Evolutionary conservation across 1,140 invertebrate genomes (phyloP).

Genomic region (Harpegnathos saltator): DNA sequence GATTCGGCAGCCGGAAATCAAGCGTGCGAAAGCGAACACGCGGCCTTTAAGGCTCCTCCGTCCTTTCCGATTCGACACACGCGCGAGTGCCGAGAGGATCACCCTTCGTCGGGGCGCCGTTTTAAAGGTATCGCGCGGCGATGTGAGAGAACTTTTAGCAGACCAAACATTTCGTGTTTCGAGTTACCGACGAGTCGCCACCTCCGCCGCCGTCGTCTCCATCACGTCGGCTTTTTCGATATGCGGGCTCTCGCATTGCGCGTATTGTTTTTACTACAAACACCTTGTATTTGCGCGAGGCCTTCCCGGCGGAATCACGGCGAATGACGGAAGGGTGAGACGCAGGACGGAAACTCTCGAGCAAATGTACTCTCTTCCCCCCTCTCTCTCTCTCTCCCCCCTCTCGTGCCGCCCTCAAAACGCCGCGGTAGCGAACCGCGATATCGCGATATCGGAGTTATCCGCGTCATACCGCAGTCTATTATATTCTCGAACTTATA

Average conservation of each 20-base stretch:
- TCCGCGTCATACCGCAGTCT: background rate
- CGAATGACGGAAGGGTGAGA: conserved; percentile 51
- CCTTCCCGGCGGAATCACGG: conserved; percentile 37
- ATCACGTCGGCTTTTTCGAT: conserved; percentile 43
- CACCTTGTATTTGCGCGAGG: conserved; percentile 64
- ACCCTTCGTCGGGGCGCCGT: conserved; percentile 62
- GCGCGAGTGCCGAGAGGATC: conserved; percentile 2
- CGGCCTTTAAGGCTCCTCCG: conserved; percentile 66
- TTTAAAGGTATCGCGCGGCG: conserved; percentile 72
- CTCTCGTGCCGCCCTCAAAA: too few species aligned
- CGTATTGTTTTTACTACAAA: conserved; percentile 74
- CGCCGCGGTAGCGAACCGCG: background rate
- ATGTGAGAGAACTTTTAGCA: conserved; percentile 79
- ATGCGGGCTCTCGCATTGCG: conserved; percentile 70
- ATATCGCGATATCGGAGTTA: background rate
- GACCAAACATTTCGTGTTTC: conserved; percentile 80
- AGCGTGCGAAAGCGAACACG: conserved; percentile 70
- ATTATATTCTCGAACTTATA: background rate
- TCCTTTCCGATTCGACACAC: conserved; percentile 67
- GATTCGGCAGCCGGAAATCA: conserved; percentile 61
- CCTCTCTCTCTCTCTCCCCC: too few species aligned
- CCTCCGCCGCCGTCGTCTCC: conserved; percentile 2
- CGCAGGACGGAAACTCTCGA: conserved; percentile 25
- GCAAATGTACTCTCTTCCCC: background rate
- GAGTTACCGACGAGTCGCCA: conserved; percentile 75